Base-by-base conservation (phyloP, 2,888 invertebrate species). In the Dione vanillae region DNA sequence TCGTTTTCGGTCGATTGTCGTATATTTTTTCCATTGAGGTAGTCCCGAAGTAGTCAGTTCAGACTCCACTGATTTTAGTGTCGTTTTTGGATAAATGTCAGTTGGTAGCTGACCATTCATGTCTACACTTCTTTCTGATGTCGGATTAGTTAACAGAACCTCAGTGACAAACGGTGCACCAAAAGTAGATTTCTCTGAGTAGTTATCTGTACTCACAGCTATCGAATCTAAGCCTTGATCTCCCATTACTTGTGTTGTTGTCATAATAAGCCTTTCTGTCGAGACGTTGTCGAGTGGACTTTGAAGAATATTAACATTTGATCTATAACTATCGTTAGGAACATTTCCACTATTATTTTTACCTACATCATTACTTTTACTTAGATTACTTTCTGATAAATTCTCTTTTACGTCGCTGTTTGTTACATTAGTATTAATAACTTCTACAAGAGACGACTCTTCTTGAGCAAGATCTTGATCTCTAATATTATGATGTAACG, bases 11-110 rank as follows among this genome's bases (percentile, higher is more conserved):
- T 75, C 71, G 52, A 75, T 76, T 0, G 74, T 79, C 52, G 80
- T 83, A 70, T 87, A 85, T 69, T 82, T 83, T 76, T 83, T 85
- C 84, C 83, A 79, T 37, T 75, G 69, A 12, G 83, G 80, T 37
- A 75, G 73, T 20, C 70, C 74, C 19, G 78, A 75, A 27, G 59
- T 64, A 62, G 40, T 62, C 16, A 19, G 51, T 56, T 64, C 56
- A n/a, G 69, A 19, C 11, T 70, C 67, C 14, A 41, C 14, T 2
- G 37, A n/a, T 41, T 20, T 20, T 16, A n/a, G 10, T 19, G 14
- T 40, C 7, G 20, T 7, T 51, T 41, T 20, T 43, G 51, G 43
- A 51, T 19, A 61, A 16, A n/a, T 67, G 12, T 49, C 67, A 27
- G 40, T 12, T 16, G 49, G 49, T 40, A 49, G 40, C 45, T 45